Conservation (phyloP, 2,113 vertebrate species). For the Phalacrocorax brasilianus region DNA sequence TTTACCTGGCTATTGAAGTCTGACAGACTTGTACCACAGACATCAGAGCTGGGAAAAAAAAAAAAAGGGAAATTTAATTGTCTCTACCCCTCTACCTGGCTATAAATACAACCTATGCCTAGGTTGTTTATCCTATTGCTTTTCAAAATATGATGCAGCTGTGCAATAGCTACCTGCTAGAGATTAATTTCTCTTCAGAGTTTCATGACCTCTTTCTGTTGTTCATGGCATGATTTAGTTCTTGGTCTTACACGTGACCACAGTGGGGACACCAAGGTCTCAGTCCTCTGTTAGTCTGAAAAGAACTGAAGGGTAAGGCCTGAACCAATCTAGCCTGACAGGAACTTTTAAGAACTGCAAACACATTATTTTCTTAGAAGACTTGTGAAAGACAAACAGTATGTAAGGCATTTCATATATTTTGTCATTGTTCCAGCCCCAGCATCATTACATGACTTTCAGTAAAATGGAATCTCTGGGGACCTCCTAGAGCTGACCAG, state of each 20-base stretch:
- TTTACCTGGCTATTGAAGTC: not conserved
- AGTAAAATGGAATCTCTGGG: not conserved
- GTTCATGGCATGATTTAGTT: not conserved
- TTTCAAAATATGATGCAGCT: not conserved
- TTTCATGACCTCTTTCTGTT: not conserved
- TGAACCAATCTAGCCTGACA: not conserved
- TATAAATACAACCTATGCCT: not conserved
- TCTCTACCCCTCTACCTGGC: not conserved
- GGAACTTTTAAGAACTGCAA: not conserved
- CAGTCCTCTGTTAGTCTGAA: not conserved
- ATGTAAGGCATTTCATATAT: not conserved
- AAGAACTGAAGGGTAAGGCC: not conserved
- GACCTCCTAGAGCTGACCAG: not conserved
- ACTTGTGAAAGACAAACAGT: not conserved
- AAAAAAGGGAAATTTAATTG: not conserved
- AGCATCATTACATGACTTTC: not conserved
- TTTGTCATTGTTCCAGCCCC: not conserved
- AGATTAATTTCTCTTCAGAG: not conserved
- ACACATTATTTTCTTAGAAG: not conserved
- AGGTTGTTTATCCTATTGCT: not conserved
- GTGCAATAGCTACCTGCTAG: not conserved
- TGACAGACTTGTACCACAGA: not conserved
- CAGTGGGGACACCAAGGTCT: fast-evolving
- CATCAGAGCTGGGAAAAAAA: not conserved
- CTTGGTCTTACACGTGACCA: not conserved